These are phyloP conservation scores for Disparrhopalites patrizii DNA, from an alignment of 2,888 invertebrate species.

Conservation along the genomic window DNA sequence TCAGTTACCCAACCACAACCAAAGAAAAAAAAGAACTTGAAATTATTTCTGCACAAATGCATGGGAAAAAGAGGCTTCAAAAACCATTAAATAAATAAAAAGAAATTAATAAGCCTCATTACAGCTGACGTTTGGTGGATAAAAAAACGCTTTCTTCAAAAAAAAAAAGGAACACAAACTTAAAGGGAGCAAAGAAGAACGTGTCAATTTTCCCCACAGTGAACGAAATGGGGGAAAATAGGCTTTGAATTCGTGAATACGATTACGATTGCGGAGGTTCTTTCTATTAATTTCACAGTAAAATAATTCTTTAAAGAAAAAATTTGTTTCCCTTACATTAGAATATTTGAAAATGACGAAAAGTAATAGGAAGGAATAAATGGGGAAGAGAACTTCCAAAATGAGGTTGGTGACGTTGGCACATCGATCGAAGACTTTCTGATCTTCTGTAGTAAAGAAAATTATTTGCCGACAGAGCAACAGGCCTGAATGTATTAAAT, in stretches of 20 bases:
- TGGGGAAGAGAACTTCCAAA: slow-evolving; percentile 65
- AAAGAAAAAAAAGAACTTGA: background rate
- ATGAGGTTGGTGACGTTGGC: slow-evolving; percentile 60
- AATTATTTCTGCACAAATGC: background rate
- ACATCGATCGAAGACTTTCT: slow-evolving; percentile 60
- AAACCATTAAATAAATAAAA: background rate
- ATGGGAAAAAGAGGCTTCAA: too few relatives aligned
- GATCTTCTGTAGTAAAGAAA: slow-evolving; percentile 56
- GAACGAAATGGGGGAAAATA: too few relatives aligned
- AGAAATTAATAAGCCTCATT: background rate
- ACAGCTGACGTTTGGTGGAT: background rate
- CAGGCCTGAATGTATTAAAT: slow-evolving; percentile 69
- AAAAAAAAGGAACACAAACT: too few relatives aligned
- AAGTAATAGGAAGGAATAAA: slow-evolving; percentile 70
- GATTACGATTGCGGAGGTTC: too few relatives aligned
- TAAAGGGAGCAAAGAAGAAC: too few relatives aligned
- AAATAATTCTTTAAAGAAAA: background rate
- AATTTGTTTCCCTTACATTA: slow-evolving; percentile 59
- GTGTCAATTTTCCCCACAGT: too few relatives aligned
- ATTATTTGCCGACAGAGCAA: slow-evolving; percentile 66
- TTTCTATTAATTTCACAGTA: too few relatives aligned
- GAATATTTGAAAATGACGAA: slow-evolving; percentile 79
- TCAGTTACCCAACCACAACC: background rate
- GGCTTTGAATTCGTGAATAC: too few relatives aligned
- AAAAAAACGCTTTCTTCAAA: background rate